Percentiles rank a stretch among this genome's conserved stretches.
phyloP scores from a whole-genome alignment of 2,888 invertebrate genomes.

The Acronicta leporina region DNA sequence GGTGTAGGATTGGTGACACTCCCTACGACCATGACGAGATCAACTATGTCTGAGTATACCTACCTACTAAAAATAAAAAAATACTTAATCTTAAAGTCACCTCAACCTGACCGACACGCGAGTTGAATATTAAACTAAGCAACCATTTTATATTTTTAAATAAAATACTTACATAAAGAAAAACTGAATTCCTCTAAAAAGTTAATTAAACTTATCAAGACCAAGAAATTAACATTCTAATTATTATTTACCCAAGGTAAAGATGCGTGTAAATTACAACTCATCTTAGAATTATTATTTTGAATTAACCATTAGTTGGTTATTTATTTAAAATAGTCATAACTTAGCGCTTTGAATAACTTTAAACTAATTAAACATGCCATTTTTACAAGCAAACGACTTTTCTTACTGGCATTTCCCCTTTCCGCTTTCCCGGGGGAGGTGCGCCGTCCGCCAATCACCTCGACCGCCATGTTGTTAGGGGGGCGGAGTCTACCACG shows the following conservation, averaged over 20 bases:
- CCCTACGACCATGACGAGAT: too few relatives aligned
- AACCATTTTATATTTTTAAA: too few relatives aligned
- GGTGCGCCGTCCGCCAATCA: slow-evolving; percentile 89
- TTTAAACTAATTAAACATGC: slow-evolving; percentile 50
- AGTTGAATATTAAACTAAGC: too few relatives aligned
- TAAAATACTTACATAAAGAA: too few relatives aligned
- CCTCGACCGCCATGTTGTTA: slow-evolving; percentile 91
- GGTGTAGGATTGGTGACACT: too few relatives aligned
- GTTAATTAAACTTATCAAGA: too few relatives aligned
- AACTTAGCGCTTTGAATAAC: slow-evolving; percentile 48
- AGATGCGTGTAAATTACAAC: slow-evolving; percentile 30
- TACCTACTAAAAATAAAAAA: too few relatives aligned
- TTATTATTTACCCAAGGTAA: background rate
- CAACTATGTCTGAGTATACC: too few relatives aligned
- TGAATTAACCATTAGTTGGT: slow-evolving; percentile 37
- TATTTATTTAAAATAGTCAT: slow-evolving; percentile 46
- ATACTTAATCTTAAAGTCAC: too few relatives aligned
- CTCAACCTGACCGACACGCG: too few relatives aligned
- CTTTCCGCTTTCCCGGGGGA: slow-evolving; percentile 81
- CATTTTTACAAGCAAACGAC: slow-evolving; percentile 44
- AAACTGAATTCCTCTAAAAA: too few relatives aligned
- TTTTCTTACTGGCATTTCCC: slow-evolving; percentile 72
- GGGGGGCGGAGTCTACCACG: slow-evolving; percentile 86
- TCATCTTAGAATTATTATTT: slow-evolving; percentile 23
- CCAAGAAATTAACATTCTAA: background rate